Percentiles rank a stretch among this genome's conserved stretches.
These are phyloP conservation scores for Lagopus muta DNA, from an alignment of 2,113 vertebrate genomes.

Conservation along the genomic window DNA sequence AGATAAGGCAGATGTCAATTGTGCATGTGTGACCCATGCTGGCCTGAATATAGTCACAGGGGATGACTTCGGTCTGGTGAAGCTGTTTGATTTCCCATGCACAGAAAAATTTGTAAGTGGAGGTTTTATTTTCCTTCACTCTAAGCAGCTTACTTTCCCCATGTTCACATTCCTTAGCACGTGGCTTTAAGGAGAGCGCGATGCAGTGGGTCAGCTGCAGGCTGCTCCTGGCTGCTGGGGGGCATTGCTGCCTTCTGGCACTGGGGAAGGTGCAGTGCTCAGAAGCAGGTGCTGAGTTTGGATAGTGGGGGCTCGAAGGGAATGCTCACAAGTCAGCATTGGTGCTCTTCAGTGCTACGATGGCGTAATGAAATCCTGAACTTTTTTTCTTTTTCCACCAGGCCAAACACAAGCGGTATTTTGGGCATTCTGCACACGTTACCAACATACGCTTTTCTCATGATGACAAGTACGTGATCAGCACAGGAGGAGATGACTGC, in stretches of 20 bases:
- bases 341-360: accelerated
- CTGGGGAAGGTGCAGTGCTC: accelerated
- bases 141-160: neutral
- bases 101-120: conserved; percentile 92
- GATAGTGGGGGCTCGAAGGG: accelerated
- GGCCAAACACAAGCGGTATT: conserved; percentile 98
- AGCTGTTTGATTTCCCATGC: conserved; percentile 97
- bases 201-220: neutral
- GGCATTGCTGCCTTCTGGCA: accelerated
- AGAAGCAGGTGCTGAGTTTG: accelerated
- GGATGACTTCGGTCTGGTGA: conserved; percentile 96
- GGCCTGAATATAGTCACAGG: conserved; percentile 92
- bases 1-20: conserved; percentile 94
- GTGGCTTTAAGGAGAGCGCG: accelerated
- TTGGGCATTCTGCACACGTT: conserved; percentile 94
- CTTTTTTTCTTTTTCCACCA: conserved; percentile 41
- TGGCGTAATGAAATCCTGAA: neutral
- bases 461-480: conserved; percentile 92
- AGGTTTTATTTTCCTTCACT: neutral
- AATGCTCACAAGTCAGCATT: neutral
- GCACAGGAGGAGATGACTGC: conserved; percentile 94
- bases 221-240: neutral
- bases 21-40: conserved; percentile 91
- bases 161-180: accelerated
- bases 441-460: conserved; percentile 95